Conservation (phyloP, 2,888 invertebrate species). For the Andrena chrysosceles region DNA sequence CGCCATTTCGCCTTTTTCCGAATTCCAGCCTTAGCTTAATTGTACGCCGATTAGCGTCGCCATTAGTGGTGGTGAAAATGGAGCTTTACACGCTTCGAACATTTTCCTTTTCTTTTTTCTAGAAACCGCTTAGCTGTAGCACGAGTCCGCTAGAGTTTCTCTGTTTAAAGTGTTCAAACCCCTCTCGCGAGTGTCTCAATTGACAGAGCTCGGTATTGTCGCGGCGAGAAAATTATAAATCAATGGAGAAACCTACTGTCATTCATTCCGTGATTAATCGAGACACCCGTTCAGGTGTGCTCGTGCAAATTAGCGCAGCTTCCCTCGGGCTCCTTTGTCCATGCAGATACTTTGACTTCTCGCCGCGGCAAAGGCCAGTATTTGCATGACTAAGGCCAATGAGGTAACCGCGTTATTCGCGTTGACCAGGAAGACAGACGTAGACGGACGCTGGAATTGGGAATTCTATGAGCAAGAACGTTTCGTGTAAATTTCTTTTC, state of each 20-base stretch:
- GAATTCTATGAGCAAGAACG: conserved; percentile 37
- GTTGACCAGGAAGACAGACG: conserved; percentile 4
- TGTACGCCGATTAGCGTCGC: neutral
- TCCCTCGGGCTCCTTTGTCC: no score
- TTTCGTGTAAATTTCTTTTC: neutral
- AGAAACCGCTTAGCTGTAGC: neutral
- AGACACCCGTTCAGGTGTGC: no score
- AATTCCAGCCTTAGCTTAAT: neutral
- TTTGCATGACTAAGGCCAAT: neutral
- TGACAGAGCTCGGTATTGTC: no score
- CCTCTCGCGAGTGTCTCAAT: no score
- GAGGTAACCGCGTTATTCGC: neutral
- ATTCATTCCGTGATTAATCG: no score
- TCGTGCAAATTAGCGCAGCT: no score
- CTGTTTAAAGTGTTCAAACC: no score
- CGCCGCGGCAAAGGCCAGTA: neutral
- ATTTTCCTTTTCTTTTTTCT: no score
- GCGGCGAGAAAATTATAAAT: no score
- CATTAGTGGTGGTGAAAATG: neutral
- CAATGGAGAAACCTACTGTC: no score
- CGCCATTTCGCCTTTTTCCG: neutral
- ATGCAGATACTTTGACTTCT: neutral
- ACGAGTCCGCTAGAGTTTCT: neutral
- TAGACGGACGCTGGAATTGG: neutral
- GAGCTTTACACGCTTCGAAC: neutral